These are phyloP conservation scores for Euzophera pinguis DNA, from an alignment of 2,888 invertebrate species.

Conservation along the genomic window DNA sequence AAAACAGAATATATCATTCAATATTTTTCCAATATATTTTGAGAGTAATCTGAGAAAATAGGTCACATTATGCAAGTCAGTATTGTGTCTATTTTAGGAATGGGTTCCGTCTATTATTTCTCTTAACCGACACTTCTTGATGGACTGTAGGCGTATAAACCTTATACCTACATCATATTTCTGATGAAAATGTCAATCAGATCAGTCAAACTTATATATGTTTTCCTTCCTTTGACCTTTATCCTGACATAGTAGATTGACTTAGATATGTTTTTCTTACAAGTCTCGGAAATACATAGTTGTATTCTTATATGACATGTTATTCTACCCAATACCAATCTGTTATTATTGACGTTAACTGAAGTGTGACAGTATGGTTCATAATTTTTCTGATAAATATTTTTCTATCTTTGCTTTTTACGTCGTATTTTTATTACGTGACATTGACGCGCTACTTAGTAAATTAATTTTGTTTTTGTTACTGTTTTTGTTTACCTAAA, in stretches of 20 bases:
- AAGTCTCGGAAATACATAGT: not conserved
- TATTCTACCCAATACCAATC: slow-evolving; percentile 3
- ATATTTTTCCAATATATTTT: too few species aligned
- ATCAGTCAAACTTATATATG: not conserved
- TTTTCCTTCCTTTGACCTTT: not conserved
- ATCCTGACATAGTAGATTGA: not conserved
- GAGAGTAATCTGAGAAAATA: too few species aligned
- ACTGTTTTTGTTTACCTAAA: too few species aligned
- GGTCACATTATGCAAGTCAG: too few species aligned
- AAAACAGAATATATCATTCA: too few species aligned
- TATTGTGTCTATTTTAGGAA: too few species aligned
- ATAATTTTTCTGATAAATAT: not conserved
- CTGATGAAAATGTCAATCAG: not conserved
- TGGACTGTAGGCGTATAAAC: too few species aligned
- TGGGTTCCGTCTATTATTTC: too few species aligned
- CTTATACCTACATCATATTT: not conserved
- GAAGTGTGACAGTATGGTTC: not conserved
- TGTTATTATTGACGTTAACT: slow-evolving; percentile 9
- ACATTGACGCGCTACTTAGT: too few species aligned
- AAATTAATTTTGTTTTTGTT: not conserved
- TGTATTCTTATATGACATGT: not conserved
- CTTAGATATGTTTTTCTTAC: not conserved
- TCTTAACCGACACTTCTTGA: too few species aligned
- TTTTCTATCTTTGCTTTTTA: not conserved
- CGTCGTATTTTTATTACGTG: not conserved